Evolutionary conservation across 1,140 invertebrate genomes (phyloP).

Genomic region (Prorops nasuta): DNA sequence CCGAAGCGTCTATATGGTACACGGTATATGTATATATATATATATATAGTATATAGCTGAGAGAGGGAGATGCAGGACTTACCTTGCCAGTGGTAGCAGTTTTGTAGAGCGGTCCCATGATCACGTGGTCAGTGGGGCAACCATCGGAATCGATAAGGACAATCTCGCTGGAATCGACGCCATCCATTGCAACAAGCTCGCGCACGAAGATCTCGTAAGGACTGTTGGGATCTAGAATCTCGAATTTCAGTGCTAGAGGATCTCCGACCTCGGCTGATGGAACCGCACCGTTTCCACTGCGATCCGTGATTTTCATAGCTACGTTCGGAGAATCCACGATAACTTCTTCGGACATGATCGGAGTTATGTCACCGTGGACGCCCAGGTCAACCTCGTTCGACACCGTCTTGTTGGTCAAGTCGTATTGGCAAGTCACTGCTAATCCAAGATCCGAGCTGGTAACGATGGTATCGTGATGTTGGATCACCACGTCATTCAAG

Average conservation of each 20-base stretch:
- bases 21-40: too few species aligned
- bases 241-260: conserved; percentile 84
- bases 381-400: conserved; percentile 88
- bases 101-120: conserved; percentile 88
- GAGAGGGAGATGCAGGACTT: too few species aligned
- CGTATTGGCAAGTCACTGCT: conserved; percentile 90
- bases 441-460: conserved; percentile 90
- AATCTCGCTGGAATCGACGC: conserved; percentile 88
- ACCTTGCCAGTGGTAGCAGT: conserved; percentile 73
- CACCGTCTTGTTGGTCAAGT: conserved; percentile 89
- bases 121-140: conserved; percentile 89
- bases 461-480: conserved; percentile 93
- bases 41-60: too few species aligned
- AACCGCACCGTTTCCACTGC: conserved; percentile 75
- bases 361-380: conserved; percentile 81
- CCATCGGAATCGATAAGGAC: conserved; percentile 88
- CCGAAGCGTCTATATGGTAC: too few species aligned
- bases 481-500: conserved; percentile 86
- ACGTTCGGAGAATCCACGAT: conserved; percentile 92
- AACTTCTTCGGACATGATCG: conserved; percentile 76
- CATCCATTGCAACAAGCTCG: conserved; percentile 91
- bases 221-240: conserved; percentile 86
- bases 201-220: conserved; percentile 94
- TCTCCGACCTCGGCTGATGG: conserved; percentile 86
- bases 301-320: conserved; percentile 90